Conservation (phyloP, 2,797 vertebrate species). For the Bradypus variegatus region DNA sequence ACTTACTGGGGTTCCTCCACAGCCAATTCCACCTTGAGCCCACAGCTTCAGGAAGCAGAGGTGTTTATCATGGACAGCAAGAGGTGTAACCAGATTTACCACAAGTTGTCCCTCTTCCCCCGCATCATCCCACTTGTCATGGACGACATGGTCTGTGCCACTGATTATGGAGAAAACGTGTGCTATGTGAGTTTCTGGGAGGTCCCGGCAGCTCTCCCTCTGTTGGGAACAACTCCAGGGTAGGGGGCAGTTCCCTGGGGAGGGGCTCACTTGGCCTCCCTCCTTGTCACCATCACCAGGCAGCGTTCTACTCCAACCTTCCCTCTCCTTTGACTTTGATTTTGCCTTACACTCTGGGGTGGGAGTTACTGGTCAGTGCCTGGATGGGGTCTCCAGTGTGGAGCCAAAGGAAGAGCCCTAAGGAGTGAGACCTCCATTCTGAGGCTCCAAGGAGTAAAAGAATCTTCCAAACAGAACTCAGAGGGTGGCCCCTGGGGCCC, state of each 20-base stretch:
- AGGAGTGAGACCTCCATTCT: not conserved
- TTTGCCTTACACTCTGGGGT: not conserved
- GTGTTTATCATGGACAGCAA: conserved; percentile 54
- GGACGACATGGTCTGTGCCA: conserved; percentile 54
- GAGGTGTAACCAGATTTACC: conserved; percentile 46
- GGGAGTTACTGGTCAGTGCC: not conserved
- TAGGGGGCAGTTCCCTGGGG: not conserved
- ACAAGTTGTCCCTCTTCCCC: not conserved
- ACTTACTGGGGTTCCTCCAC: not conserved
- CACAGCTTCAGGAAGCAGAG: conserved; percentile 37
- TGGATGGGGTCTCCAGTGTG: not conserved
- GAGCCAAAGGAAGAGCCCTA: not conserved
- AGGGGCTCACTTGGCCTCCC: not conserved
- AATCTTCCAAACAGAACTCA: not conserved
- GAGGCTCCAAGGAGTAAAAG: not conserved
- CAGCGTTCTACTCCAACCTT: not conserved
- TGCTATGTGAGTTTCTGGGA: conserved; percentile 50
- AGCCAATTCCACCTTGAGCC: conserved; percentile 3
- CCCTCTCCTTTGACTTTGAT: not conserved
- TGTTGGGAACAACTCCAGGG: not conserved
- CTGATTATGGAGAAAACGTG: conserved; percentile 33
- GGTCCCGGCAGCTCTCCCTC: not conserved
- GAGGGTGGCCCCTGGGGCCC: not conserved
- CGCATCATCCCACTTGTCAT: not conserved
- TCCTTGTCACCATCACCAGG: not conserved